These are phyloP conservation scores for Rhyacophila evoluta DNA, from an alignment of 2,888 invertebrate genomes.

Conservation along the genomic window DNA sequence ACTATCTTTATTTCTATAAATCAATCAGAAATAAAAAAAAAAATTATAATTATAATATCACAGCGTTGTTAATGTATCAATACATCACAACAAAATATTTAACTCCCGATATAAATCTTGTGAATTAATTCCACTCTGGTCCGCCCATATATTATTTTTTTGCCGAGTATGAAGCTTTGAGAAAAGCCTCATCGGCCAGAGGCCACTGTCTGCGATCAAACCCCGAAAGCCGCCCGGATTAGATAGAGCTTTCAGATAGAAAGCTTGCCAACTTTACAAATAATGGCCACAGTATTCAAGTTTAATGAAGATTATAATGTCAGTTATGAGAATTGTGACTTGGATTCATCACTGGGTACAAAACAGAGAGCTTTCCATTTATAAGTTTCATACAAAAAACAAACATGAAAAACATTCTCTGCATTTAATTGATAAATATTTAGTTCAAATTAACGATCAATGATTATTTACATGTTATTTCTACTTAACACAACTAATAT, in stretches of 20 bases:
- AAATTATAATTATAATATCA: no score
- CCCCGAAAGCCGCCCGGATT: not conserved
- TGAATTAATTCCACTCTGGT: not conserved
- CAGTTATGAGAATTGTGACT: not conserved
- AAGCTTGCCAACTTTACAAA: not conserved
- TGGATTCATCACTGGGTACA: no score
- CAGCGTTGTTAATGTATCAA: no score
- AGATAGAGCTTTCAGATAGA: not conserved
- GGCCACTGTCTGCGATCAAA: not conserved
- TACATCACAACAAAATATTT: not conserved
- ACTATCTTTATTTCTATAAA: no score
- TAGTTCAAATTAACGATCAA: no score
- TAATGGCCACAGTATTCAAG: not conserved
- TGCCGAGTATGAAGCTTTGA: not conserved
- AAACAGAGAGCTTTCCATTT: not conserved
- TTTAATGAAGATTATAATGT: not conserved
- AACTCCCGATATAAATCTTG: not conserved
- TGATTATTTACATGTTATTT: no score
- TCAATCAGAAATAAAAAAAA: no score
- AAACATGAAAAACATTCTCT: no score
- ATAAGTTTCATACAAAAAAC: not conserved
- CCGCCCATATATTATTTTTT: not conserved
- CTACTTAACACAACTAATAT: no score
- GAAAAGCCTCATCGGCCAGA: not conserved
- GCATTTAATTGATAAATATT: no score